Evolutionary conservation across 2,888 invertebrate genomes (phyloP), one percentile per base, ranked within the genome.

Genomic region (Drosophila suboccidentalis): DNA sequence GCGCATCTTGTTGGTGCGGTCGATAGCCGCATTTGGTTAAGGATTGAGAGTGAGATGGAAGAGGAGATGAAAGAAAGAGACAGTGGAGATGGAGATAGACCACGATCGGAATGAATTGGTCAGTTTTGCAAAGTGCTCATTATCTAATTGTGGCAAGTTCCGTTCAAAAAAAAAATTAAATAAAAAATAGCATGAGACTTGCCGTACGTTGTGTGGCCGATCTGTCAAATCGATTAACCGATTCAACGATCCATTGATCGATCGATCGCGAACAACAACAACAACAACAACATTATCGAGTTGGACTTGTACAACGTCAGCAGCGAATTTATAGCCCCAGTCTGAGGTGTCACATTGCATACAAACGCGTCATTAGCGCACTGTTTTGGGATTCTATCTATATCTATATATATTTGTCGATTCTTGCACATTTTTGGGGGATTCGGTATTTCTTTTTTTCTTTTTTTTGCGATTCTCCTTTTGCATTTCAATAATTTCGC

Each of bases 121-220:
- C 57, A 22, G 55, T 8, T 71, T 34, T 34, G 19, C 17, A 36
- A 76, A 72, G 58, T 71, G 73, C 70, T 89, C 73, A 84, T 87
- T 87, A 87, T 87, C 85, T 84, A 85, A 89, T 82, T 87, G 74
- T 79, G 80, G 67, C 41, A 62, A 73, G 80, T 80, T 80, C 67
- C 80, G 75, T 71, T 75, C 39, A 15, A 39, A n/a, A 29, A 29
- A 8, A 8, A 29, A 29, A 26, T 2, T 2, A 22, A 3, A 4
- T 2, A 22, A 22, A 22, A 22, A 22, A 19, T 3, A 32, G n/a
- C 50, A 34, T 50, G 19, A 22, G 22, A 43, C 22, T 36, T 13
- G 36, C 50, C 71, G 73, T 73, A 72, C 71, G 73, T 65, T 59
- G 36, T 58, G 39, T 57, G 4, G 39, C 26, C 61, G 61, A 61